phyloP scores from a whole-genome alignment of 2,113 vertebrate species.

The Pluvialis apricaria region DNA sequence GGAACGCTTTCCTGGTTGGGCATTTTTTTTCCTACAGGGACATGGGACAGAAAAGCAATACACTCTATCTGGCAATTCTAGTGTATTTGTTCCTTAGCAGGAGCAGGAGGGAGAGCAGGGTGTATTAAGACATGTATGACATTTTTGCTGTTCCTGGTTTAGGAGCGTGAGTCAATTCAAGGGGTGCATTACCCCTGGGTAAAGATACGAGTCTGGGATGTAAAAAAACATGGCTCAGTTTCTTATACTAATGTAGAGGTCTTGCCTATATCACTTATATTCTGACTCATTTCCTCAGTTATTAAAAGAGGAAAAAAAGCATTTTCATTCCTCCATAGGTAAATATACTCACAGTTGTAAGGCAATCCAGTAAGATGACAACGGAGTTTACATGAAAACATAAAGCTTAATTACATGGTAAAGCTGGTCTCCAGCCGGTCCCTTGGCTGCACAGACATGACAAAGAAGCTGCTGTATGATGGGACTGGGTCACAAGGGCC shows the following conservation, averaged over 20 bases:
- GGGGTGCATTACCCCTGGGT: background rate
- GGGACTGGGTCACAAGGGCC: background rate
- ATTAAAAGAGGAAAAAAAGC: background rate
- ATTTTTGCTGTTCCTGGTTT: background rate
- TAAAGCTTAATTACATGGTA: background rate
- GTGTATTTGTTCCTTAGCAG: background rate
- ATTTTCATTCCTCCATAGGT: background rate
- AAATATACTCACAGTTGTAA: background rate
- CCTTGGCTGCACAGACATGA: background rate
- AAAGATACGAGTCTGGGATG: rapidly evolving
- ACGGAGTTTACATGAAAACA: background rate
- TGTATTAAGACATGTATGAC: background rate
- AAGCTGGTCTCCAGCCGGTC: background rate
- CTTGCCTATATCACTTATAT: background rate
- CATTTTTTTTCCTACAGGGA: background rate
- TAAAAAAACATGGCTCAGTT: background rate
- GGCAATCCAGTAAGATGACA: background rate
- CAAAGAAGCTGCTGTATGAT: background rate
- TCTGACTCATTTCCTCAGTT: background rate
- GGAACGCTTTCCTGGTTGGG: background rate
- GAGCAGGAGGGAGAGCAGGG: background rate
- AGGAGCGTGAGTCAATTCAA: background rate
- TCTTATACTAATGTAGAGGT: background rate
- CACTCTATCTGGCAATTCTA: background rate
- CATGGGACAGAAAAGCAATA: background rate